These are phyloP conservation scores for Didymodactylos carnosus DNA, from an alignment of 2,888 invertebrate species.

Conservation along the genomic window DNA sequence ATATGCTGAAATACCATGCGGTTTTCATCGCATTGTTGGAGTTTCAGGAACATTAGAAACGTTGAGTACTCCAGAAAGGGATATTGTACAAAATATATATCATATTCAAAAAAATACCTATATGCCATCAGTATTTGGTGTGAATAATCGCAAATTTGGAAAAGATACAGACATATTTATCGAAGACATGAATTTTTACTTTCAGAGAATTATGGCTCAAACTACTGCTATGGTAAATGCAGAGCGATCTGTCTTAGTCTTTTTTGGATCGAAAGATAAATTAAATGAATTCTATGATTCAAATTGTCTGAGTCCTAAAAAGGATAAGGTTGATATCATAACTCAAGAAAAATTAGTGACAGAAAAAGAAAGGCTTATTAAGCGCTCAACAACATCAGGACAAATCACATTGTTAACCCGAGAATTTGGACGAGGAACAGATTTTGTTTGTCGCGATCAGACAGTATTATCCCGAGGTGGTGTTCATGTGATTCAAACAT, in stretches of 20 bases:
- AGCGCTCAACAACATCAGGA: neutral
- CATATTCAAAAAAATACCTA: neutral
- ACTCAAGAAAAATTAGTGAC: neutral
- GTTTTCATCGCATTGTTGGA: neutral
- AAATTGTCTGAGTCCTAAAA: neutral
- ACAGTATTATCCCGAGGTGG: neutral
- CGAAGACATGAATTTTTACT: too few relatives aligned
- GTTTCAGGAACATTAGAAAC: neutral
- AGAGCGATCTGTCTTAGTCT: neutral
- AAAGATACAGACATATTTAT: too few relatives aligned
- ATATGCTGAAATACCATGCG: neutral
- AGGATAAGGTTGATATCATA: neutral
- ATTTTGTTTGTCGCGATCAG: neutral
- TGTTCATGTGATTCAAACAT: conserved; percentile 2
- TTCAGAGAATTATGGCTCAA: too few relatives aligned
- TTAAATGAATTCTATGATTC: neutral
- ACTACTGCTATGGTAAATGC: too few relatives aligned
- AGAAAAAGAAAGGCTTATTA: neutral
- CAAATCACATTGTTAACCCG: neutral
- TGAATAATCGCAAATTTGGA: neutral
- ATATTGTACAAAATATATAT: neutral
- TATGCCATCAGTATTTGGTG: neutral
- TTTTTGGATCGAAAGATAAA: neutral
- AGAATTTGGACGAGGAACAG: neutral
- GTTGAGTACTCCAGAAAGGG: neutral